Conservation (phyloP, 1,140 invertebrate genomes). For the Pectinophora gossypiella region DNA sequence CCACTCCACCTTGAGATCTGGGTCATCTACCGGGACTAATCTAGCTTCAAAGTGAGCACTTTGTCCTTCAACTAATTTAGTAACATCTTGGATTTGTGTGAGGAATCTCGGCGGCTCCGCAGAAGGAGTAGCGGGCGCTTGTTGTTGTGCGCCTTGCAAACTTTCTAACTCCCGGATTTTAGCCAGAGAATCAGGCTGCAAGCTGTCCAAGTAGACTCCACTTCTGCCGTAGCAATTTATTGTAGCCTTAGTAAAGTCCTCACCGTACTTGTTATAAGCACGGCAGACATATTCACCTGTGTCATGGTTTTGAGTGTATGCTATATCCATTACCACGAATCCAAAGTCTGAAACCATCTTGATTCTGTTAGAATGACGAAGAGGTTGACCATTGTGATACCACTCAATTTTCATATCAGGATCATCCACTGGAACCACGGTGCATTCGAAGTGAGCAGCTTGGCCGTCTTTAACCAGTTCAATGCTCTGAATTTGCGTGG, state of each 20-base stretch:
- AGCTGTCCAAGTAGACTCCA: constrained; percentile 93
- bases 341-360: constrained; percentile 97
- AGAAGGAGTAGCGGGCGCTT: constrained; percentile 79
- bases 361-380: constrained; percentile 92
- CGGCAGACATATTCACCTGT: constrained; percentile 94
- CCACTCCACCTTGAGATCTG: constrained; percentile 96
- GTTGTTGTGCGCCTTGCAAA: constrained; percentile 77
- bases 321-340: constrained; percentile 96
- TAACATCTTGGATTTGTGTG: constrained; percentile 89
- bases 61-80: constrained; percentile 92
- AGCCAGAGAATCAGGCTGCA: constrained; percentile 95
- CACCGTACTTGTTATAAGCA: constrained; percentile 92
- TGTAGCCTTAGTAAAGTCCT: constrained; percentile 90
- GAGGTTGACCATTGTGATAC: constrained; percentile 93
- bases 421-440: constrained; percentile 93
- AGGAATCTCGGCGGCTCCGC: constrained; percentile 92
- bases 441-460: constrained; percentile 95
- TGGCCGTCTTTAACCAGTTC: constrained; percentile 93
- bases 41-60: constrained; percentile 95
- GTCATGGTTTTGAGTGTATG: constrained; percentile 95
- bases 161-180: constrained; percentile 93
- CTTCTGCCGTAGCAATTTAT: constrained; percentile 90
- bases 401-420: constrained; percentile 96
- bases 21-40: constrained; percentile 93
- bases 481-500: constrained; percentile 88